Evolutionary conservation across 1,140 invertebrate genomes (phyloP).

Genomic region (Aporrectodea caliginosa): DNA sequence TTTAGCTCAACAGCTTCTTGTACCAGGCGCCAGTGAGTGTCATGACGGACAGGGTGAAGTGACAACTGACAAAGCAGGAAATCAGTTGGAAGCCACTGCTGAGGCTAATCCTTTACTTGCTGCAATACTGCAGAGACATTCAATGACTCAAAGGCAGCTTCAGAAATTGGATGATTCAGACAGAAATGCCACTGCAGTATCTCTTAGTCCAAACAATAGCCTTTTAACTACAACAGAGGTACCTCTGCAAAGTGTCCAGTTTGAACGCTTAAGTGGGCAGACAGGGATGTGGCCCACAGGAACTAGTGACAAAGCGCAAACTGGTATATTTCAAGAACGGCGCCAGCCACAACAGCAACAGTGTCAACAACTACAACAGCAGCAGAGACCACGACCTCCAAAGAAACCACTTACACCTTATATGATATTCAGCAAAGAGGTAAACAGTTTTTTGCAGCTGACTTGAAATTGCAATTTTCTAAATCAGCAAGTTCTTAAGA

Average conservation of each 20-base stretch:
- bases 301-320: background rate
- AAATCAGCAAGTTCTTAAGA: too few species aligned
- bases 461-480: too few species aligned
- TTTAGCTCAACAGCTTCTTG: constrained; percentile 9
- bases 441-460: too few species aligned
- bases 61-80: background rate
- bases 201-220: background rate
- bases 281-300: background rate
- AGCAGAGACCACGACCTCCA: constrained; percentile 23
- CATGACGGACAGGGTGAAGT: constrained; percentile 17
- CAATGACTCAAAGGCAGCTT: background rate
- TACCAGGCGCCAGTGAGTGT: background rate
- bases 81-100: background rate
- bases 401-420: constrained; percentile 24
- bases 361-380: too few species aligned
- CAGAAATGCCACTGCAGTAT: background rate
- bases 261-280: background rate
- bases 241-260: background rate
- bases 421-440: constrained; percentile 24
- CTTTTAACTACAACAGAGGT: background rate
- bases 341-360: constrained; percentile 14
- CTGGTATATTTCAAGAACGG: background rate
- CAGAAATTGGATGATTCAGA: background rate
- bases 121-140: constrained; percentile 16
- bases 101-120: constrained; percentile 17